Percentiles rank a stretch among this genome's conserved stretches.
Evolutionary conservation across 1,140 invertebrate genomes (phyloP).

Genomic region (Drosophila tristis): DNA sequence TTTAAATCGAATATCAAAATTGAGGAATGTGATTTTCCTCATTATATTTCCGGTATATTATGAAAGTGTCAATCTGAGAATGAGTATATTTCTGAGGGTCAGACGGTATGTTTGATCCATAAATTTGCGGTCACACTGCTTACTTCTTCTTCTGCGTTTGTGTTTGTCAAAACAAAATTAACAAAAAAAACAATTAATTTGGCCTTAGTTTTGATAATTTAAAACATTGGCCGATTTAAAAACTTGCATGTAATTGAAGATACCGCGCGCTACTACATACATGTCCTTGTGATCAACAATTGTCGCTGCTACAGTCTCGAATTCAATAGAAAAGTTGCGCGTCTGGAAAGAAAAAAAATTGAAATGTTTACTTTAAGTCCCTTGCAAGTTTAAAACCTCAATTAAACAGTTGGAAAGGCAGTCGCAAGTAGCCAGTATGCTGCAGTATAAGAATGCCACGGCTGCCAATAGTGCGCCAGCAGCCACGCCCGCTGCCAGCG

Average conservation of each 20-base stretch:
- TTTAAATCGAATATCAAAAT: no score
- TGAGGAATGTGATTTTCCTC: no score
- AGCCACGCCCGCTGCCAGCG: conserved; percentile 32
- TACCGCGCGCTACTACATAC: not conserved
- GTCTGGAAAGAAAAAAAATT: conserved; percentile 52
- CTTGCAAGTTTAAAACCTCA: conserved; percentile 23
- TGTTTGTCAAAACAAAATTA: conserved; percentile 79
- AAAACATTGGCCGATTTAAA: no score
- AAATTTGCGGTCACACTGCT: no score
- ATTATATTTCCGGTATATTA: no score
- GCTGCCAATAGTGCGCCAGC: conserved; percentile 29
- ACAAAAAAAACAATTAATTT: conserved; percentile 37
- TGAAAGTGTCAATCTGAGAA: no score
- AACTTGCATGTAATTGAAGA: not conserved
- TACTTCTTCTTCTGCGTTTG: conserved; percentile 55
- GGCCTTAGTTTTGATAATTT: not conserved
- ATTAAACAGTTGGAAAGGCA: conserved; percentile 12
- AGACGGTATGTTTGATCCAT: no score
- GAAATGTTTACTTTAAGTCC: conserved; percentile 33
- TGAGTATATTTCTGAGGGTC: no score
- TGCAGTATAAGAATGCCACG: conserved; percentile 67
- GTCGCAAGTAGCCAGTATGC: conserved; percentile 29
- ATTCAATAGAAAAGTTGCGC: conserved; percentile 8
- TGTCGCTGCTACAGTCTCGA: conserved; percentile 12
- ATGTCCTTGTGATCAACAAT: conserved; percentile 9